Evolutionary conservation across 2,113 vertebrate genomes (phyloP), one percentile per base, ranked within the genome.

Genomic region (Ammodytes dubius): DNA sequence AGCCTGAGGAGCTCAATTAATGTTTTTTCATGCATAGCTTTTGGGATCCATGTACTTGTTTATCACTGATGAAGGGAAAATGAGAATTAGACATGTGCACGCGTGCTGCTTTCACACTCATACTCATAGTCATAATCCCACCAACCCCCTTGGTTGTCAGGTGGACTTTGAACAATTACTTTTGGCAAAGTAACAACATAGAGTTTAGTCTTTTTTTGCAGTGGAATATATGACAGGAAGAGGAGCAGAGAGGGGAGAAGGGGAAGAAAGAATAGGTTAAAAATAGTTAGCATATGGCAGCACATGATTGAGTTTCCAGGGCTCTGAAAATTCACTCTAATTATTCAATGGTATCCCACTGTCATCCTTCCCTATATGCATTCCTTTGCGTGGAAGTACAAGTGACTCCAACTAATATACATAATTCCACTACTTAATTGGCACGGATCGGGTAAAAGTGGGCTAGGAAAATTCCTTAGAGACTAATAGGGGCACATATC

Each of bases 351-450:
- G 93, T 94, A 94, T 96, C 93, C 94, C 95, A 95, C 96, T 96
- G 96, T 97, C 96, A 96, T 95, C 93, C 94, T 94, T 95, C 94
- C 94, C 94, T 93, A 91, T 93, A 93, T 93, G 90, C 95, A 91
- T 93, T 95, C 93, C 93, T 95, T 92, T 93, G 93, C 92, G 91
- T 85, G 91, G 92, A 96, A 96, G 96, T 94, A 92, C 94, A 95
- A 96, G 95, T 98, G 96, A 96, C 95, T 96, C 94, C 94, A 92
- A 83, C 96, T 96, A 96, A 97, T 97, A 97, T 97, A 97, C 96
- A 96, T 98, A 97, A 98, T 99, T 96, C 97, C 95, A 96, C 96
- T 95, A 95, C 96, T 97, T 98, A 97, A 98, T 97, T 97, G 96
- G 96, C 95, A 96, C 95, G 94, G 94, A 95, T 94, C 94, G 87